Evolutionary conservation across 2,888 invertebrate genomes (phyloP), one percentile per base, ranked within the genome.

Genomic region (Philaethria dido): DNA sequence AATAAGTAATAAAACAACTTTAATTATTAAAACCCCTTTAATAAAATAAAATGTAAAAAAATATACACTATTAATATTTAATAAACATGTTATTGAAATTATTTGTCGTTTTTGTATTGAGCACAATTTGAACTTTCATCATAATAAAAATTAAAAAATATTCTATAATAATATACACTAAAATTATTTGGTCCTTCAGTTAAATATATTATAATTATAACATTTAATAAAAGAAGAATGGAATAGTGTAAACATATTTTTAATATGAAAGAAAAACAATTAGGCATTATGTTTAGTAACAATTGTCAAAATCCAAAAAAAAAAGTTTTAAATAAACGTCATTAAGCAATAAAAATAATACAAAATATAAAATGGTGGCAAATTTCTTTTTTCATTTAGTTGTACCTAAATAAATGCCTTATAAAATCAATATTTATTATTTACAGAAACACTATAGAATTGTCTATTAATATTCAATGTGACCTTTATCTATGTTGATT

Each of bases 41-140:
- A 42, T 57, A 57, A 42, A 39, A 57, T 57, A 42, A 22, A 57
- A 57, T 16, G 11, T 25, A 42, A 57, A n/a, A 29, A 42, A 57
- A 42, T 57, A 42, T 57, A 57, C 57, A 22, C 22, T 25, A 16
- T 22, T 16, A 14, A 39, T 6, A 20, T 55, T 14, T 20, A 39
- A 55, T 22, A n/a, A 55, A 22, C 1, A n/a, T 25, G 9, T 50
- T 29, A 9, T 3, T n/a, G 16, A 25, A 33, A 14, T 52, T 29
- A 2, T 52, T 16, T 25, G n/a, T 22, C 9, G 3, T 52, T 33
- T 33, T 16, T 52, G 13, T 33, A 16, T 52, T 52, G 52, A 52
- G 52, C 52, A 29, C 0, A 16, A 4, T 52, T 52, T 52, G 29
- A 52, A 33, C 52, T 29, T 52, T 50, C 16, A 9, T 50, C 11